Evolutionary conservation across 2,797 vertebrate genomes (phyloP), one percentile per base, ranked within the genome.

Genomic region (Crypturellus tataupa): DNA sequence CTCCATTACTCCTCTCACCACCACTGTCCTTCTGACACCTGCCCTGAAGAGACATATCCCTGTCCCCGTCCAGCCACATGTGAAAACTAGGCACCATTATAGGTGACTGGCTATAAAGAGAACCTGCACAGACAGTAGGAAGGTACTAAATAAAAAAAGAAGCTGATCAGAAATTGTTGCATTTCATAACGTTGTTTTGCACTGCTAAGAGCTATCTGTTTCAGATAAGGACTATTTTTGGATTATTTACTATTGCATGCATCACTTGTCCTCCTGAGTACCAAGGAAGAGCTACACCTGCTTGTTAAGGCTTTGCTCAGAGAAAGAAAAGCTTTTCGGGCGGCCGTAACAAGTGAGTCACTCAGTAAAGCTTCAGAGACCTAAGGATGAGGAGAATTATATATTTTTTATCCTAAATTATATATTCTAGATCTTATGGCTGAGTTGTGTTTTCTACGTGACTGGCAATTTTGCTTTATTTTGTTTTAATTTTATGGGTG

Each of bases 131-230:
- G 7, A 56, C 3, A n/a, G n/a, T 33, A 62, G 13, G 6, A 3
- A 68, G 18, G 27, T 0, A 8, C 4, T 3, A 3, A 27, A 20
- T n/a, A 20, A 18, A 27, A 47, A 10, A 46, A 10, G 4, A 59
- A 70, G 37, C 1, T 0, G 5, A 10, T 46, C 23, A 68, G 33
- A 42, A 47, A 7, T 4, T 65, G 6, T 33, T 29, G 37, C 13
- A 85, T 76, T 49, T 4, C 0, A 1, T 69, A 14, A 35, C 6
- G 51, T 11, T 55, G 23, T 64, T 72, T 59, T 60, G 12, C 59
- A 42, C 21, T 71, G 73, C 42, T 3, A 3, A 17, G 12, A 44
- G 10, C n/a, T 0, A 1, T 31, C 3, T 24, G 23, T 72, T 68
- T 58, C 35, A 20, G 3, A 42, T 31, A 60, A 17, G 16, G 21